phyloP scores from a whole-genome alignment of 2,888 invertebrate genomes.

The Ganaspis brasiliensis region DNA sequence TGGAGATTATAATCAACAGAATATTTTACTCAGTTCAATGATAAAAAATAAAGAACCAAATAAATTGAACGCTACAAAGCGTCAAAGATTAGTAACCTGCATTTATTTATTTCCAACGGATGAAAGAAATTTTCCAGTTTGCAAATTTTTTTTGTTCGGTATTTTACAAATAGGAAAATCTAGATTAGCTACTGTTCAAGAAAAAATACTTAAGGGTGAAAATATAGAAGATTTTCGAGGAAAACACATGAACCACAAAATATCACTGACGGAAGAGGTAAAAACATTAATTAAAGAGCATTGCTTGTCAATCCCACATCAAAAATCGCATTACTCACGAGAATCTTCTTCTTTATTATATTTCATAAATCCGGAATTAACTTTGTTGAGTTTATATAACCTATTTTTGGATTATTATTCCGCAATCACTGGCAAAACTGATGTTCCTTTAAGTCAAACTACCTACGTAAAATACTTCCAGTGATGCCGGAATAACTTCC shows the following conservation, averaged over 20 bases:
- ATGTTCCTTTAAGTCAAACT: background rate
- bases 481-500: too few species aligned
- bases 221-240: background rate
- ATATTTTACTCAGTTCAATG: background rate
- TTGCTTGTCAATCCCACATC: background rate
- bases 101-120: slow-evolving; percentile 43
- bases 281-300: background rate
- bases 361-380: background rate
- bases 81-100: background rate
- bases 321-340: background rate
- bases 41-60: background rate
- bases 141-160: slow-evolving; percentile 34
- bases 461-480: background rate
- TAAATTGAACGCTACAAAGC: background rate
- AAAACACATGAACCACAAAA: background rate
- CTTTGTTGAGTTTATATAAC: background rate
- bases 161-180: slow-evolving; percentile 30
- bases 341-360: background rate
- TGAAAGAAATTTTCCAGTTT: slow-evolving; percentile 37
- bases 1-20: background rate
- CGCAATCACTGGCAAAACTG: background rate
- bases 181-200: slow-evolving; percentile 10
- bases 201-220: slow-evolving; percentile 3
- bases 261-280: background rate
- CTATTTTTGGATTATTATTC: slow-evolving; percentile 43